Evolutionary conservation across 2,113 vertebrate genomes (phyloP).

Genomic region (Labrus mixtus): DNA sequence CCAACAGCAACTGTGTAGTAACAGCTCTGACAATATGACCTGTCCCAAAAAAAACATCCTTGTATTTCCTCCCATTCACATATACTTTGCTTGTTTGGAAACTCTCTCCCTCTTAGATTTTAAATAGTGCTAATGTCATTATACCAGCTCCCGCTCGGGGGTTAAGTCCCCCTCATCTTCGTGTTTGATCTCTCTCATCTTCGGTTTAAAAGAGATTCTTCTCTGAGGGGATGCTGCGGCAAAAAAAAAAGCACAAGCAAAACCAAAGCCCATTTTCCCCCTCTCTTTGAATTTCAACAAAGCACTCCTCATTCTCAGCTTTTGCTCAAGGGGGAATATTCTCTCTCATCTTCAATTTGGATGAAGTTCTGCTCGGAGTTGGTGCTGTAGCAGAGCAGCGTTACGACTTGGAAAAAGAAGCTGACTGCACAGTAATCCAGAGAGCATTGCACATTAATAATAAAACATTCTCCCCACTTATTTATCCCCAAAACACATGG

Average conservation of each 20-base stretch:
- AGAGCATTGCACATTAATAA: slow-evolving; percentile 73
- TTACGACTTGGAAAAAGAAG: slow-evolving; percentile 63
- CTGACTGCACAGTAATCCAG: slow-evolving; percentile 70
- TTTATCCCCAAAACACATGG: slow-evolving; percentile 18
- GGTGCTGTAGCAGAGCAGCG: slow-evolving; percentile 54
- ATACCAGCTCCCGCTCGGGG: slow-evolving; percentile 14
- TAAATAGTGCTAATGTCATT: slow-evolving; percentile 18
- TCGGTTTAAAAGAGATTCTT: slow-evolving; percentile 32
- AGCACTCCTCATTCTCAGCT: slow-evolving; percentile 39
- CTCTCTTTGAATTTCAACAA: slow-evolving; percentile 42
- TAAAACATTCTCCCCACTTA: slow-evolving; percentile 53
- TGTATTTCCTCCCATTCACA: background rate
- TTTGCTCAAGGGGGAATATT: slow-evolving; percentile 48
- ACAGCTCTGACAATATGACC: background rate
- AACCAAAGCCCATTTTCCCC: slow-evolving; percentile 3
- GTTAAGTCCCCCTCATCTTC: slow-evolving; percentile 24
- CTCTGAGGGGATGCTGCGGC: slow-evolving; percentile 47
- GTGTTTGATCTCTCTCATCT: slow-evolving; percentile 29
- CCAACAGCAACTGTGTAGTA: background rate
- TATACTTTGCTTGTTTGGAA: slow-evolving; percentile 10
- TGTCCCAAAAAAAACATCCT: background rate
- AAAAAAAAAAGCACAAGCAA: slow-evolving; percentile 22
- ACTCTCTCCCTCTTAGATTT: slow-evolving; percentile 9
- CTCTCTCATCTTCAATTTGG: slow-evolving; percentile 56
- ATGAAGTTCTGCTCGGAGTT: slow-evolving; percentile 59